These are phyloP conservation scores for Etia nguti DNA, from an alignment of 2,113 vertebrate species.

Conservation along the genomic window DNA sequence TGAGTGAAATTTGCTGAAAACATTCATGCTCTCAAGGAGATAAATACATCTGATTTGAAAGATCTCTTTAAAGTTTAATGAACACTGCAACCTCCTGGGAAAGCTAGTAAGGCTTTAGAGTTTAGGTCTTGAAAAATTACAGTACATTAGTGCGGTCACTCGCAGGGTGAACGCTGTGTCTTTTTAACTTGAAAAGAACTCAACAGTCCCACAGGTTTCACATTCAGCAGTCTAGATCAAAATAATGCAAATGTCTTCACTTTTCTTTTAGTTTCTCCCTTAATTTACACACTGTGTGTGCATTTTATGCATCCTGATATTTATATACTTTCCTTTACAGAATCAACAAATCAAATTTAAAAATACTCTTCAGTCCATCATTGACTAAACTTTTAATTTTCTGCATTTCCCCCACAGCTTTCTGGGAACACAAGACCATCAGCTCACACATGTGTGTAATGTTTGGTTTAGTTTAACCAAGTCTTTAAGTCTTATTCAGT, in stretches of 20 bases:
- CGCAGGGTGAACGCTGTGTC: not conserved
- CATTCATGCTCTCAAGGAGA: not conserved
- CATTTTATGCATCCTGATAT: not conserved
- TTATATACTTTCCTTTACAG: not conserved
- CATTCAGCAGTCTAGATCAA: not conserved
- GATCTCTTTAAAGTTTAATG: not conserved
- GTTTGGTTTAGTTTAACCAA: not conserved
- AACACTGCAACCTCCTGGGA: not conserved
- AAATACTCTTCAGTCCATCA: not conserved
- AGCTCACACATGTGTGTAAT: not conserved
- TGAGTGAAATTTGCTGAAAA: not conserved
- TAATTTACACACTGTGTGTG: not conserved
- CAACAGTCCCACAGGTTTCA: not conserved
- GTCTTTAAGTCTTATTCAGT: not conserved
- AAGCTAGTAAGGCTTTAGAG: not conserved
- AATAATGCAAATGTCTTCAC: not conserved
- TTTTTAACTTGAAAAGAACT: not conserved
- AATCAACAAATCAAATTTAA: not conserved
- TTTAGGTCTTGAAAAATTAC: not conserved
- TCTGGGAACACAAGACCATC: not conserved
- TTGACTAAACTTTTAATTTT: not conserved
- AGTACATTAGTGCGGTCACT: not conserved
- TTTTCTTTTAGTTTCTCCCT: not conserved
- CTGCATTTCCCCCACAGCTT: not conserved
- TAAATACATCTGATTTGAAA: conserved; percentile 9